Percentiles rank a stretch among this genome's conserved stretches.
These are phyloP conservation scores for Aphidius ervi DNA, from an alignment of 1,140 invertebrate genomes.

Conservation along the genomic window DNA sequence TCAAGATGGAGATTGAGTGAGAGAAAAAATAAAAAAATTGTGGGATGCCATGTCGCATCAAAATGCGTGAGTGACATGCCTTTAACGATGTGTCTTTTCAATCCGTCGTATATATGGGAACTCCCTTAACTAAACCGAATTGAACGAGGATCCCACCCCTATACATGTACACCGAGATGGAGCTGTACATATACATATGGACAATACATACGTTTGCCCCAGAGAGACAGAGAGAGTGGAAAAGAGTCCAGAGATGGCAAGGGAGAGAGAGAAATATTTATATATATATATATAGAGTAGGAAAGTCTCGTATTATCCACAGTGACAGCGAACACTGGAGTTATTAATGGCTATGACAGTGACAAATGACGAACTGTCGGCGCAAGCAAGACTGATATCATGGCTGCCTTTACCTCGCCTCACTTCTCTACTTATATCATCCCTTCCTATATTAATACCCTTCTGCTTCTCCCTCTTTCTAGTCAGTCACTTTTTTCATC, in stretches of 20 bases:
- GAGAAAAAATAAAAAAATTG: conserved; percentile 17
- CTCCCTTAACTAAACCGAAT: conserved; percentile 50
- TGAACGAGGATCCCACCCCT: conserved; percentile 48
- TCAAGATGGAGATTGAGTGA: conserved; percentile 41
- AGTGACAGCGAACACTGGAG: conserved; percentile 52
- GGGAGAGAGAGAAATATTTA: no score
- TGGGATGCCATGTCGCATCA: conserved; percentile 44
- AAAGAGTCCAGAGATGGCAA: conserved; percentile 39
- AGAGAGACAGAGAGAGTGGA: conserved; percentile 10
- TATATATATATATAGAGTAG: no score
- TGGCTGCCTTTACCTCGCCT: conserved; percentile 49
- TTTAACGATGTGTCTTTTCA: conserved; percentile 45
- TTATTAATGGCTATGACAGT: conserved; percentile 55
- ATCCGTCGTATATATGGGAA: conserved; percentile 40
- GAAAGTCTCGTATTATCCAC: conserved; percentile 50
- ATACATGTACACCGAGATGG: conserved; percentile 25
- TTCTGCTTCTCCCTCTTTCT: no score
- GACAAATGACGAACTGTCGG: conserved; percentile 56
- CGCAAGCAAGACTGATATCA: conserved; percentile 56
- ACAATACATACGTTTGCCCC: neutral
- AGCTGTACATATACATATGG: no score
- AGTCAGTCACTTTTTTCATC: neutral
- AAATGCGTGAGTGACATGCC: conserved; percentile 48
- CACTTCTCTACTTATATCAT: conserved; percentile 33
- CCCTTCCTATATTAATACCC: conserved; percentile 26